Evolutionary conservation across 2,888 invertebrate species (phyloP).

Genomic region (Cephus spinipes): DNA sequence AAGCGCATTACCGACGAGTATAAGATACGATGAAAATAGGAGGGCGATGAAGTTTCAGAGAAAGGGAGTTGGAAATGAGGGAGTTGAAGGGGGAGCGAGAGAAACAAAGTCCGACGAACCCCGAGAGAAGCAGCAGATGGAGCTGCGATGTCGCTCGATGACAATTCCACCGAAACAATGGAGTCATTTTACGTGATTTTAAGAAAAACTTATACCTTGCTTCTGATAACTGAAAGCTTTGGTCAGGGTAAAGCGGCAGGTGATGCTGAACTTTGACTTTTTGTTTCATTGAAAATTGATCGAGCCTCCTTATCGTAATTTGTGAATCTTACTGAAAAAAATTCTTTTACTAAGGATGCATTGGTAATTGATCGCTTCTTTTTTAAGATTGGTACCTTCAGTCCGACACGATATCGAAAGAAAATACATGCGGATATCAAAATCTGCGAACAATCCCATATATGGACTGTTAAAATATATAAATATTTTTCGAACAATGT

Average conservation of each 20-base stretch:
- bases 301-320: no score
- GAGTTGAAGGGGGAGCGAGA: neutral
- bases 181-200: neutral
- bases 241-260: neutral
- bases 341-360: neutral
- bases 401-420: neutral
- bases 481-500: neutral
- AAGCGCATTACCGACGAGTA: neutral
- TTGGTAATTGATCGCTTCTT: neutral
- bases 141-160: neutral
- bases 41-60: neutral
- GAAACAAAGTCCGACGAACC: neutral
- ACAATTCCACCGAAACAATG: neutral
- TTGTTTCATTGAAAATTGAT: neutral
- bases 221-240: neutral
- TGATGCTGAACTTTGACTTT: neutral
- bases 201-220: neutral
- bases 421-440: no score
- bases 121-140: neutral
- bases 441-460: neutral
- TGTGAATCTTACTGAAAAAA: neutral
- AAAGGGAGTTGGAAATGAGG: neutral
- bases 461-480: neutral
- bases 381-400: neutral
- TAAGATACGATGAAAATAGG: neutral